phyloP scores from a whole-genome alignment of 2,888 invertebrate genomes.

The Yponomeuta malinellus region DNA sequence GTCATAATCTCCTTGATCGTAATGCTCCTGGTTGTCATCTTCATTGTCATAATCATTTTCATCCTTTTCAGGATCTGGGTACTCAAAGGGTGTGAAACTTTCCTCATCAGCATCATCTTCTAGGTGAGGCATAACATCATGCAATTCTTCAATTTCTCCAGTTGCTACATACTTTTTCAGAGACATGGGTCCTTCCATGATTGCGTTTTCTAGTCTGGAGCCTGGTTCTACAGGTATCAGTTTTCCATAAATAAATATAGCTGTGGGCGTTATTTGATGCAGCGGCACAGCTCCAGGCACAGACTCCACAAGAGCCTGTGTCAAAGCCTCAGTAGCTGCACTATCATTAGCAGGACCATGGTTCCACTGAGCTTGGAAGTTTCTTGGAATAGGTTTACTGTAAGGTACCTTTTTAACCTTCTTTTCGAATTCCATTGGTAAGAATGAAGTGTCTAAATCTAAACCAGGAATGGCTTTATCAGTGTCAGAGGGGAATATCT shows the following conservation, averaged over 20 bases:
- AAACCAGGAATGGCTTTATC: constrained; percentile 88
- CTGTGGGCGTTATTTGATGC: constrained; percentile 85
- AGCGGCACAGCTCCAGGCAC: constrained; percentile 87
- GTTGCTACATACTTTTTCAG: constrained; percentile 86
- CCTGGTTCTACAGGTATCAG: constrained; percentile 85
- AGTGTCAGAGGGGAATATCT: constrained; percentile 78
- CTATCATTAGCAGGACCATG: constrained; percentile 79
- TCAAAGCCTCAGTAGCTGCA: constrained; percentile 76
- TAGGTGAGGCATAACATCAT: constrained; percentile 83
- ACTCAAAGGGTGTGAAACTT: constrained; percentile 61
- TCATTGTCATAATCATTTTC: constrained; percentile 38
- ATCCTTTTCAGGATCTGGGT: constrained; percentile 40
- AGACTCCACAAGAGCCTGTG: constrained; percentile 83
- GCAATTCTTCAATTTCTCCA: constrained; percentile 87
- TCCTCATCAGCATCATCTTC: constrained; percentile 78
- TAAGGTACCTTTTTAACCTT: constrained; percentile 92
- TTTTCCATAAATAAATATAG: constrained; percentile 90
- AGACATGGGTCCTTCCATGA: constrained; percentile 85
- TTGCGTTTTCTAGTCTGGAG: constrained; percentile 84
- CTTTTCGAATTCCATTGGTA: constrained; percentile 81
- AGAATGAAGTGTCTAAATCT: constrained; percentile 82
- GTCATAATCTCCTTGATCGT: constrained; percentile 56
- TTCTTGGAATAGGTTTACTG: constrained; percentile 96
- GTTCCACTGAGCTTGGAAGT: constrained; percentile 98
- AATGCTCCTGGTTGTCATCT: constrained; percentile 34